Evolutionary conservation across 30 jellyfish, hydroid and myxozoan species (phyloP).

Genomic region (Aurelia coerulea): DNA sequence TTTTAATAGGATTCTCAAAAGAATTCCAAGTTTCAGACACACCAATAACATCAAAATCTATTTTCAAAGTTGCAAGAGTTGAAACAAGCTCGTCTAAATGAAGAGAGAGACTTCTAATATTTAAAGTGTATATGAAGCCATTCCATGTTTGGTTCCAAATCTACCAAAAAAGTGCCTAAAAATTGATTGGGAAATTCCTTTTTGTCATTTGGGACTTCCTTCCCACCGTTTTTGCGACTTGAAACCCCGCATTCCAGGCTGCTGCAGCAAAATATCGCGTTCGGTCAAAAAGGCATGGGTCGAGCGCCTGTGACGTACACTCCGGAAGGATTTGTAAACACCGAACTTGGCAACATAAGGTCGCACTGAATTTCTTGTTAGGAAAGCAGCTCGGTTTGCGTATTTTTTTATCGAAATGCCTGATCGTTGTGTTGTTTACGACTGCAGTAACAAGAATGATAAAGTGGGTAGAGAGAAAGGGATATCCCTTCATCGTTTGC

Average conservation of each 20-base stretch:
- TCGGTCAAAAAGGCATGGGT: constrained; percentile 12
- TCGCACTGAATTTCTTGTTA: too few relatives aligned
- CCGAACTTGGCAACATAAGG: background rate
- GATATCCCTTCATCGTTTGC: constrained; percentile 16
- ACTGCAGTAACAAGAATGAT: constrained; percentile 14
- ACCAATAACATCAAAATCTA: too few relatives aligned
- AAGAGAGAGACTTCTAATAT: too few relatives aligned
- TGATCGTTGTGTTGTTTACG: constrained; percentile 13
- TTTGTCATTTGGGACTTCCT: constrained; percentile 19
- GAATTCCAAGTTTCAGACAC: too few relatives aligned
- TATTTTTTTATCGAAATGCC: constrained; percentile 12
- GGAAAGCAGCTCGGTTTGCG: background rate
- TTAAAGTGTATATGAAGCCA: constrained; percentile 16
- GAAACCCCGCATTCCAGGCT: constrained; percentile 4
- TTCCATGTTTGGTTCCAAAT: background rate
- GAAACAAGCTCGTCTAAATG: too few relatives aligned
- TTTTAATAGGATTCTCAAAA: too few relatives aligned
- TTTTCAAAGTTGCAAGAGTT: too few relatives aligned
- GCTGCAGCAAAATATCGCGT: constrained; percentile 20
- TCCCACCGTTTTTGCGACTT: constrained; percentile 19
- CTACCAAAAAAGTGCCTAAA: constrained; percentile 6
- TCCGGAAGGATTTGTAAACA: constrained; percentile 7
- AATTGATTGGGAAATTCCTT: constrained; percentile 1
- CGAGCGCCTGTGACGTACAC: constrained; percentile 16
- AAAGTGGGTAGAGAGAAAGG: constrained; percentile 15